Evolutionary conservation across 1,140 invertebrate genomes (phyloP).

Genomic region (Pomacea maculata): DNA sequence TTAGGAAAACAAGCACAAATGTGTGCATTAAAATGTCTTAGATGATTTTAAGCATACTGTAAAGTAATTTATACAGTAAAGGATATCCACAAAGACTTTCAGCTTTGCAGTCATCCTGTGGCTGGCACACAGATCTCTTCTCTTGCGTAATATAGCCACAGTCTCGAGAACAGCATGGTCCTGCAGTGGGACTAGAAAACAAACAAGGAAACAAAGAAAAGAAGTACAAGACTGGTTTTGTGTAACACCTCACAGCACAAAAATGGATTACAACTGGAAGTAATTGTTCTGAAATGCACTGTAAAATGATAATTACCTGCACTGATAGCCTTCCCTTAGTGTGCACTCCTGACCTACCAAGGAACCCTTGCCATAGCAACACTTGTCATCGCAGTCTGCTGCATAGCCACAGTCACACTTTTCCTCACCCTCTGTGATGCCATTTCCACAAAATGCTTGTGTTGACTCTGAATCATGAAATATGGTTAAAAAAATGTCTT

Average conservation of each 20-base stretch:
- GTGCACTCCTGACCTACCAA: constrained; percentile 30
- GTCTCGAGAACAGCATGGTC: constrained; percentile 86
- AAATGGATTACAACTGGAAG: too few relatives aligned
- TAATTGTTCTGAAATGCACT: too few relatives aligned
- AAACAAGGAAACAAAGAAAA: constrained; percentile 1
- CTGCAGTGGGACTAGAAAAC: constrained; percentile 87
- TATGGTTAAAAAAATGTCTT: neutral
- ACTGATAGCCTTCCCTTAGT: constrained; percentile 21
- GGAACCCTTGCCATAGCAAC: constrained; percentile 82
- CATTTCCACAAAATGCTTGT: constrained; percentile 98
- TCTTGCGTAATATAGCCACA: constrained; percentile 80
- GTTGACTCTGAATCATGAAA: constrained; percentile 74
- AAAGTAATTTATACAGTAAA: constrained; percentile 49
- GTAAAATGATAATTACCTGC: constrained; percentile 41
- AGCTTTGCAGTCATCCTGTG: constrained; percentile 88
- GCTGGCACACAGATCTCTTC: constrained; percentile 76
- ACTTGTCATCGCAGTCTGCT: constrained; percentile 83
- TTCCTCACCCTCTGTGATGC: constrained; percentile 96
- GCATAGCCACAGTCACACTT: constrained; percentile 99
- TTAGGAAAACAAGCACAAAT: too few relatives aligned
- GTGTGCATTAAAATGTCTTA: too few relatives aligned
- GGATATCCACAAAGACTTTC: constrained; percentile 86
- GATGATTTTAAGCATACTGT: too few relatives aligned
- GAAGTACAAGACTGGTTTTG: too few relatives aligned
- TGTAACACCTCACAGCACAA: too few relatives aligned